These are phyloP conservation scores for Andrena hattorfiana DNA, from an alignment of 2,888 invertebrate species.

Conservation along the genomic window DNA sequence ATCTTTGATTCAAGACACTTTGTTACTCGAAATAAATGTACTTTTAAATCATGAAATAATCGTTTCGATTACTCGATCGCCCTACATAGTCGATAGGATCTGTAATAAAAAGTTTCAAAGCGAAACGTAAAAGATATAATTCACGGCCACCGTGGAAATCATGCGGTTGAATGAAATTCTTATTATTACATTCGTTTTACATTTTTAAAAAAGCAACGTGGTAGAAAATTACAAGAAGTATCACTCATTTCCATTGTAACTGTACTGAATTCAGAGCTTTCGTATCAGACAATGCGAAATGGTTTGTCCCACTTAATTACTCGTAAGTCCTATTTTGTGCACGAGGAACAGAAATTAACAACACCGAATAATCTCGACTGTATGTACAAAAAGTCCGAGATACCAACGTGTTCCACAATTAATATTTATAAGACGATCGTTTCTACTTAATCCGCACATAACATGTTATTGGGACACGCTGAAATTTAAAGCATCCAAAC, in stretches of 20 bases:
- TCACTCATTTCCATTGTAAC: slow-evolving; percentile 50
- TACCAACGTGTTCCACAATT: slow-evolving; percentile 35
- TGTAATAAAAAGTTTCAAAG: slow-evolving; percentile 29
- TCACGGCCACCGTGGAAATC: slow-evolving; percentile 54
- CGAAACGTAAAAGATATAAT: slow-evolving; percentile 42
- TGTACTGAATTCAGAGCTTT: slow-evolving; percentile 30
- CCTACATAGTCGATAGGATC: slow-evolving; percentile 36
- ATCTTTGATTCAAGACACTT: slow-evolving; percentile 8
- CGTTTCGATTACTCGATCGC: slow-evolving; percentile 38
- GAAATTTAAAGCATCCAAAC: slow-evolving; percentile 34
- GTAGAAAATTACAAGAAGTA: slow-evolving; percentile 24
- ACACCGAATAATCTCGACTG: slow-evolving; percentile 59
- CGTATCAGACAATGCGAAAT: slow-evolving; percentile 59
- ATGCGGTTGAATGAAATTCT: slow-evolving; percentile 13
- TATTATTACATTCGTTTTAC: slow-evolving; percentile 15
- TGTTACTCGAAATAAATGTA: slow-evolving; percentile 15
- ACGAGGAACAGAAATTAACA: slow-evolving; percentile 72
- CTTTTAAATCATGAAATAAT: slow-evolving; percentile 31
- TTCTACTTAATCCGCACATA: slow-evolving; percentile 18
- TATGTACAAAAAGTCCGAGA: slow-evolving; percentile 74
- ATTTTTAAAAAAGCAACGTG: slow-evolving; percentile 16
- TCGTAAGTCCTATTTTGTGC: slow-evolving; percentile 78
- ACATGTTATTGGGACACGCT: slow-evolving; percentile 8
- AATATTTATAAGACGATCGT: slow-evolving; percentile 24
- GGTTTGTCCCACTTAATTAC: slow-evolving; percentile 79